Conservation (phyloP, 2,797 vertebrate species). For the Ceryle rudis region DNA sequence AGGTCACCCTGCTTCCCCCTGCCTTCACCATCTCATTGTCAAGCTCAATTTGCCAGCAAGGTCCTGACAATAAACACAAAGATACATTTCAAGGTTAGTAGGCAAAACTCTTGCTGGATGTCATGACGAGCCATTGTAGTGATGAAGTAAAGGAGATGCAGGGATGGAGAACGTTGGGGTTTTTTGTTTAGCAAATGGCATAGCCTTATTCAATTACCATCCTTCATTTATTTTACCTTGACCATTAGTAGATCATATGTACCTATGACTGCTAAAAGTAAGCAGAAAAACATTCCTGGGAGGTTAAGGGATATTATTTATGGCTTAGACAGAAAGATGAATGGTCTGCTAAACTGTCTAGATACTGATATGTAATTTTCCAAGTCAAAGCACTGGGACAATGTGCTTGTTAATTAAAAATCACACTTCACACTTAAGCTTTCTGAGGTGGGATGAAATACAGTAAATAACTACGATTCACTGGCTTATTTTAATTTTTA, state of each 20-base stretch:
- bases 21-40: constrained; percentile 60
- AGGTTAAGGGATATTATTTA: constrained; percentile 45
- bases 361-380: constrained; percentile 71
- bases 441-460: constrained; percentile 44
- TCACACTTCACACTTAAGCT: constrained; percentile 38
- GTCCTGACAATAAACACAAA: constrained; percentile 67
- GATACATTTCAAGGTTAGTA: constrained; percentile 63
- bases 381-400: constrained; percentile 67
- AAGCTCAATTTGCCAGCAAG: constrained; percentile 70
- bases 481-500: constrained; percentile 41
- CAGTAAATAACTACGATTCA: constrained; percentile 54
- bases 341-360: constrained; percentile 49
- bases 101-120: constrained; percentile 55
- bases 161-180: not conserved
- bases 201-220: not conserved
- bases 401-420: constrained; percentile 73
- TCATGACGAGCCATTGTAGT: constrained; percentile 8
- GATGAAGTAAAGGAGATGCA: constrained; percentile 4
- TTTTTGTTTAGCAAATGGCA: not conserved
- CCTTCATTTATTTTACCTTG: constrained; percentile 1
- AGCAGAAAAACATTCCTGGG: not conserved
- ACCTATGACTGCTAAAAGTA: not conserved
- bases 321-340: constrained; percentile 9
- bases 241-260: not conserved
- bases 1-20: constrained; percentile 70